A percentile compares a stretch with the other conserved stretches of the same genome.
Evolutionary conservation across 1,140 invertebrate genomes (phyloP).

Genomic region (Euwallacea similis): DNA sequence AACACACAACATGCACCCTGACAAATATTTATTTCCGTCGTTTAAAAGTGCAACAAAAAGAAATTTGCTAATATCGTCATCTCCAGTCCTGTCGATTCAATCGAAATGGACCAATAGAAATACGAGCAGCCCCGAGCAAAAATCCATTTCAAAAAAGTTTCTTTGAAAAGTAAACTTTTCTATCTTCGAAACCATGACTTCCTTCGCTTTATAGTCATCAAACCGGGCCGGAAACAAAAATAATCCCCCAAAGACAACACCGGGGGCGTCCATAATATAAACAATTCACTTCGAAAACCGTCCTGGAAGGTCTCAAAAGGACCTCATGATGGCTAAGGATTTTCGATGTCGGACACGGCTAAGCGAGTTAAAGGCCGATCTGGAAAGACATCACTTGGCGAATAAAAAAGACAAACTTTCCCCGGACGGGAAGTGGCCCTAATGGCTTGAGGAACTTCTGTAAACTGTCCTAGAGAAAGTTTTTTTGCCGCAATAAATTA

Average conservation of each 20-base stretch:
- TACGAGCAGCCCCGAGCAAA: background rate
- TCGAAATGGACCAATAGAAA: too few species aligned
- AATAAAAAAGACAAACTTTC: conserved; percentile 28
- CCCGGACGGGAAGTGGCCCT: conserved; percentile 16
- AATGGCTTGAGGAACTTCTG: conserved; percentile 27
- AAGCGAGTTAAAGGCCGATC: conserved; percentile 21
- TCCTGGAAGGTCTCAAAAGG: background rate
- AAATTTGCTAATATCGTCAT: too few species aligned
- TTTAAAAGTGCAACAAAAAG: too few species aligned
- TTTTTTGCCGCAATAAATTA: conserved; percentile 18
- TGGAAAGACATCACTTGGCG: background rate
- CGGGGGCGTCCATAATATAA: conserved; percentile 9
- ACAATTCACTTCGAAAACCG: background rate
- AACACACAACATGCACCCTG: too few species aligned
- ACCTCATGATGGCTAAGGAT: background rate
- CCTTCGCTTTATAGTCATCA: background rate
- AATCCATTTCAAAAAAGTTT: background rate
- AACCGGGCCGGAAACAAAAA: conserved; percentile 3
- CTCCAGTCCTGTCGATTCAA: too few species aligned
- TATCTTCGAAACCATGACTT: background rate
- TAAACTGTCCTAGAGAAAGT: conserved; percentile 24
- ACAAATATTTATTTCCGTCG: too few species aligned
- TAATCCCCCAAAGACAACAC: conserved; percentile 12
- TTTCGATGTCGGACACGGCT: conserved; percentile 12
- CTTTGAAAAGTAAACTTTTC: conserved; percentile 1